These are phyloP conservation scores for Empidonax alnorum DNA, from an alignment of 2,113 vertebrate species.

Conservation along the genomic window DNA sequence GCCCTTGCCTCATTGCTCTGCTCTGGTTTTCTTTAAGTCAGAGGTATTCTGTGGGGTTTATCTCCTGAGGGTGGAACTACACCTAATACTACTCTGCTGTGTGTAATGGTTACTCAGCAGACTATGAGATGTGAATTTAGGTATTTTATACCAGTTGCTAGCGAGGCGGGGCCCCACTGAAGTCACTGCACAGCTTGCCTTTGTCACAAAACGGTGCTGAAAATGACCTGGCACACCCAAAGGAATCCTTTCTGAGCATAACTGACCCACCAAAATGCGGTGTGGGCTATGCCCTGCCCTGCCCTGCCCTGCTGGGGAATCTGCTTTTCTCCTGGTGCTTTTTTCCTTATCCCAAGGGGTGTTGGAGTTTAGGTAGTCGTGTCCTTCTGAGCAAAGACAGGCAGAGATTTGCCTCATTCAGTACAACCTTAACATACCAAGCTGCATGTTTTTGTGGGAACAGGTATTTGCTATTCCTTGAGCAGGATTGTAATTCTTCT, in stretches of 20 bases:
- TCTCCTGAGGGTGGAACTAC: neutral
- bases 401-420: neutral
- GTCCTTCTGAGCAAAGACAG: neutral
- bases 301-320: neutral
- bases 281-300: neutral
- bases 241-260: neutral
- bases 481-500: slow-evolving; percentile 38
- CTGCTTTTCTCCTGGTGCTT: neutral
- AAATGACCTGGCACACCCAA: neutral
- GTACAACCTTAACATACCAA: neutral
- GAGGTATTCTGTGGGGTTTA: neutral
- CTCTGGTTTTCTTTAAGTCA: neutral
- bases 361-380: neutral
- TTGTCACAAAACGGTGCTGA: neutral
- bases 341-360: neutral
- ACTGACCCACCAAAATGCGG: neutral
- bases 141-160: neutral
- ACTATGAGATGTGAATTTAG: neutral
- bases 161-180: neutral
- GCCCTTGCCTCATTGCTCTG: neutral
- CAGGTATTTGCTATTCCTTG: slow-evolving; percentile 15
- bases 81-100: neutral
- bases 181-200: neutral
- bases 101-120: neutral
- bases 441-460: neutral